Conservation (phyloP, 1,140 invertebrate species). For the Contarinia nasturtii region DNA sequence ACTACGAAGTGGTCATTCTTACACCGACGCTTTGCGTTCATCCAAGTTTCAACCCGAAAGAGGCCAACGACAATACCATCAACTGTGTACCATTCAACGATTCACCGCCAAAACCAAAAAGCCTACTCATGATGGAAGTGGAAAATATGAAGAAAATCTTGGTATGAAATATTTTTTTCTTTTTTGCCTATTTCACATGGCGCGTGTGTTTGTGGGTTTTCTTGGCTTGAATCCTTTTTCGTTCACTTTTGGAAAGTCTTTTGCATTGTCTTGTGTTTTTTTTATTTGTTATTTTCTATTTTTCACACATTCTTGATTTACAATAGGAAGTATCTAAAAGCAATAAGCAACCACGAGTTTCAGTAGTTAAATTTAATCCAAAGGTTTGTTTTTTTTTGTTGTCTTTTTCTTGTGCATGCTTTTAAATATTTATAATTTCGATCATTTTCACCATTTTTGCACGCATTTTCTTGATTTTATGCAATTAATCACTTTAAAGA, state of each 20-base stretch:
- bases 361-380: constrained; percentile 41
- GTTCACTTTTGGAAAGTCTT: no score
- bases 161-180: no score
- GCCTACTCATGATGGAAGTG: constrained; percentile 46
- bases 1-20: constrained; percentile 80
- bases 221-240: constrained; percentile 2
- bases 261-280: constrained; percentile 8
- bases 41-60: constrained; percentile 71
- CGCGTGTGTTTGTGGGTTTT: no score
- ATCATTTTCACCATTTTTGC: background rate
- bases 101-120: constrained; percentile 47
- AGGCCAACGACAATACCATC: constrained; percentile 61
- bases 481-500: background rate
- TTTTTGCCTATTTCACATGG: no score
- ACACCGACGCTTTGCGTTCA: constrained; percentile 72
- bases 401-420: constrained; percentile 5
- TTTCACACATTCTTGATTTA: constrained; percentile 31
- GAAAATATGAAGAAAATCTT: constrained; percentile 38
- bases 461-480: no score
- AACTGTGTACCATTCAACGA: constrained; percentile 53
- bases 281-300: constrained; percentile 22
- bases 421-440: background rate
- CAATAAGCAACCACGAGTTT: constrained; percentile 20
- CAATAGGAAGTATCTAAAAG: constrained; percentile 32
- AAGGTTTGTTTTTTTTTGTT: constrained; percentile 6